Evolutionary conservation across 1,140 invertebrate species (phyloP).

Genomic region (Drosophila pseudoobscura): DNA sequence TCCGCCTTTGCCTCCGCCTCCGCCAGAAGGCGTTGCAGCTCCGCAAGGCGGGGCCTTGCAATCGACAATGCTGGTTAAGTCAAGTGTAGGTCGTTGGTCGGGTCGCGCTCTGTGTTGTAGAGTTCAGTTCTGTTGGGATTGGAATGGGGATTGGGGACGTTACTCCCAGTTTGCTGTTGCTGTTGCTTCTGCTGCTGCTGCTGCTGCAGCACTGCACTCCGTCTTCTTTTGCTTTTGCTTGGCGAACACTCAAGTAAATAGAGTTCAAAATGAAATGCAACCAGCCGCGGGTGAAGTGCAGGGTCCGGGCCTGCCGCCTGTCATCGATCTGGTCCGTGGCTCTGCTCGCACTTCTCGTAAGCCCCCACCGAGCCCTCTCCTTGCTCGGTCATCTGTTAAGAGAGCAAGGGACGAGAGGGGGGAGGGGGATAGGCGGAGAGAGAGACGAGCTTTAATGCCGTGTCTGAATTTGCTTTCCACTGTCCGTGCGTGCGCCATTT

Average conservation of each 20-base stretch:
- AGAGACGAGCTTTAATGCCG: constrained; percentile 58
- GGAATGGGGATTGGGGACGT: background rate
- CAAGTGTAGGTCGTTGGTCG: constrained; percentile 82
- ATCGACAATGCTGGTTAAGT: constrained; percentile 83
- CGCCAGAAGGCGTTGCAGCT: constrained; percentile 15
- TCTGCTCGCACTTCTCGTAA: no score
- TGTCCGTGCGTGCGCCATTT: constrained; percentile 76
- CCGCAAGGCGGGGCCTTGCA: constrained; percentile 50
- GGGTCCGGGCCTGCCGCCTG: constrained; percentile 41
- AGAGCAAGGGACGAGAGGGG: constrained; percentile 21
- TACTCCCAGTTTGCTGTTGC: background rate
- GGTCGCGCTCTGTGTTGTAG: constrained; percentile 35
- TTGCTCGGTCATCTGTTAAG: constrained; percentile 55
- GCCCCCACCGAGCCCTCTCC: constrained; percentile 28
- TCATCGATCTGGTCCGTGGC: constrained; percentile 64
- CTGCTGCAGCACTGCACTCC: constrained; percentile 36
- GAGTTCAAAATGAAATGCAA: constrained; percentile 77
- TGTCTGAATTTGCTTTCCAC: constrained; percentile 78
- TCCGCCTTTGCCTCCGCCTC: background rate
- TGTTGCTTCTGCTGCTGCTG: constrained; percentile 36
- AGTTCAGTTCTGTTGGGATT: constrained; percentile 3
- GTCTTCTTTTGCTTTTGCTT: constrained; percentile 38
- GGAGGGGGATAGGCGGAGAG: constrained; percentile 20
- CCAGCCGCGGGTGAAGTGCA: constrained; percentile 70
- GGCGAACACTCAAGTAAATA: constrained; percentile 78